Conservation (phyloP, 1,140 invertebrate species). For the Marisa cornuarietis region DNA sequence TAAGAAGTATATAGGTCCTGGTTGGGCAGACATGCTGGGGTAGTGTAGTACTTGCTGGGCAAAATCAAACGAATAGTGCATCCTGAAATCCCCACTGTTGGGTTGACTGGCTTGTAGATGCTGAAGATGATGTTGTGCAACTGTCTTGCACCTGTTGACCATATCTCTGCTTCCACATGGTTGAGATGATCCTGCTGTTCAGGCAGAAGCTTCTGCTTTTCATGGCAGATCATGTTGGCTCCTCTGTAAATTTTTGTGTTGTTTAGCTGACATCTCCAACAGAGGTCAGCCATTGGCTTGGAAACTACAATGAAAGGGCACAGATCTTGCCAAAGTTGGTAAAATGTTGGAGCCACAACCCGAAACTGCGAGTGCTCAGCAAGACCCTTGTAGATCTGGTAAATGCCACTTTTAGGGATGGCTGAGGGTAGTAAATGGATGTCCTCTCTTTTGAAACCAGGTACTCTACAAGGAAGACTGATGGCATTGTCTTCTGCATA, state of each 20-base stretch:
- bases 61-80: conserved; percentile 50
- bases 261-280: conserved; percentile 39
- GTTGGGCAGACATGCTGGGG: conserved; percentile 7
- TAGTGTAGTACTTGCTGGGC: conserved; percentile 30
- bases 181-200: conserved; percentile 1
- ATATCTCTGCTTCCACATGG: conserved; percentile 14
- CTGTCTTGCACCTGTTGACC: conserved; percentile 1
- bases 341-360: conserved; percentile 14
- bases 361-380: conserved; percentile 6
- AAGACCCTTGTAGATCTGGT: not conserved
- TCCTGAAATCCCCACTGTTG: no score
- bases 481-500: conserved; percentile 40
- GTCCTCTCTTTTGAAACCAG: conserved; percentile 33
- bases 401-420: conserved; percentile 72
- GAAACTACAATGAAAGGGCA: conserved; percentile 27
- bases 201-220: not conserved
- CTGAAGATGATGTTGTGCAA: no score
- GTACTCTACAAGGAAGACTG: conserved; percentile 36
- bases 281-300: conserved; percentile 43
- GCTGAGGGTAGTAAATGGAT: conserved; percentile 67
- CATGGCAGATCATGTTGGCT: not conserved
- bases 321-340: conserved; percentile 16
- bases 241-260: conserved; percentile 24
- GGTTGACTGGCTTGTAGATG: no score
- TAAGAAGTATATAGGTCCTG: conserved; percentile 20